Base-by-base conservation (phyloP, 2,797 vertebrate species). In the Pagetopsis macropterus region DNA sequence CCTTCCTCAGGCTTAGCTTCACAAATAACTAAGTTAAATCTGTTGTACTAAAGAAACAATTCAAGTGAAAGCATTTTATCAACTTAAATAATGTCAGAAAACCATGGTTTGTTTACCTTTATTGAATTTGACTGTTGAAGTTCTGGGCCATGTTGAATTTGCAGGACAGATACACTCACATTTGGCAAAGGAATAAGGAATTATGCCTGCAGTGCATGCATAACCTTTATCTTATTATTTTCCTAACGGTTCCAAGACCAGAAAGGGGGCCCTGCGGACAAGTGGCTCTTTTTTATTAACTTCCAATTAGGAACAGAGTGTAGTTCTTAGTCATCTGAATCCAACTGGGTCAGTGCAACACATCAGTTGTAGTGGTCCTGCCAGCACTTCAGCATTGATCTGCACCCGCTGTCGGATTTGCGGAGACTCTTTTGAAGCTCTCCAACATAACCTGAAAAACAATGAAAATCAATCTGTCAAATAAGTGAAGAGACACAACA, bases 401-500 rank as follows among this genome's bases (percentile, higher is more conserved):
- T 56, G 50, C 51, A 44, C 68, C 70, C 63, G 4, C 50, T 17
- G 52, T 48, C 66, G 50, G 75, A 66, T 81, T 70, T 61, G 78
- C 49, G 74, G 79, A 75, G 70, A 70, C 72, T 69, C 69, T 60
- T 62, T 58, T 40, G 31, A 84, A 70, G 56, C 72, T 72, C 52
- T 84, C 66, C 83, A 73, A 72, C 75, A 77, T 67, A 76, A 81
- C 91, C 94, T 94, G 87, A 33, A 87, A 89, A 55, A 70, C 21
- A 80, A 74, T n/a, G 15, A 33, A 37, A 86, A 72, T 52, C 43
- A 70, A 70, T 72, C 59, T 59, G 13, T 82, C 37, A 62, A n/a
- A 33, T 7, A 33, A n/a, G n/a, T 3, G 23, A 51, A 65, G 14
- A 46, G 41, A 54, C 31, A 58, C 13, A 70, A 67, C n/a, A 64